These are phyloP conservation scores for Cheilosia grossa DNA, from an alignment of 2,888 invertebrate genomes.

Conservation along the genomic window DNA sequence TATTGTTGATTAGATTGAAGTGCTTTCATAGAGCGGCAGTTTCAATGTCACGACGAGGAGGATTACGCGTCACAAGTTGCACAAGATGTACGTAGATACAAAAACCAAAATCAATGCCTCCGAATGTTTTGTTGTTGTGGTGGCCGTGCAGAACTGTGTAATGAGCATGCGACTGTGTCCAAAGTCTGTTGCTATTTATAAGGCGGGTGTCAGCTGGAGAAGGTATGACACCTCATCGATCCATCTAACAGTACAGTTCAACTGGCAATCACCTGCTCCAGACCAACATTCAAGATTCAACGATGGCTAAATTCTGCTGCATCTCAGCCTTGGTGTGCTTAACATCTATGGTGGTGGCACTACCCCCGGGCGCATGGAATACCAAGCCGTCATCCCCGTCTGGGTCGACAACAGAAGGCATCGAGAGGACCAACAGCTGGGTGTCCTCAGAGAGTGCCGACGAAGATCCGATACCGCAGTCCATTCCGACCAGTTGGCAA, in stretches of 20 bases:
- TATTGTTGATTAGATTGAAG: conserved; percentile 47
- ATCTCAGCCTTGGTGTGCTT: conserved; percentile 38
- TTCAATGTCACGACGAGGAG: conserved; percentile 42
- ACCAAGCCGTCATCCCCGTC: conserved; percentile 11
- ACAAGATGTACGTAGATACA: conserved; percentile 14
- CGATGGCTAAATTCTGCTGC: conserved; percentile 48
- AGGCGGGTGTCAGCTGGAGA: conserved; percentile 18
- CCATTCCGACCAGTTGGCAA: conserved; percentile 63
- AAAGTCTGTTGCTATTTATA: conserved; percentile 58
- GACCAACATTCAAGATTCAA: neutral
- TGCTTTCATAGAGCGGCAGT: conserved; percentile 44
- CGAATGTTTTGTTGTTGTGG: conserved; percentile 36
- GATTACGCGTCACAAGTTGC: conserved; percentile 57
- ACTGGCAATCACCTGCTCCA: conserved; percentile 1
- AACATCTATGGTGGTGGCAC: conserved; percentile 16
- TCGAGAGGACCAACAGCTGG: conserved; percentile 13
- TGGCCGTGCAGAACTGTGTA: conserved; percentile 31
- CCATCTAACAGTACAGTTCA: conserved; percentile 51
- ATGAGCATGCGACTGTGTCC: conserved; percentile 46
- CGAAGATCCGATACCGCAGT: conserved; percentile 12
- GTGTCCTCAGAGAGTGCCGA: conserved; percentile 32
- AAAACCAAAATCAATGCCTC: conserved; percentile 56
- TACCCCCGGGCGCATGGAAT: conserved; percentile 39
- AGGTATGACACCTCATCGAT: conserved; percentile 49
- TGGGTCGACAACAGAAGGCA: conserved; percentile 41